Base-by-base conservation (phyloP, 2,113 vertebrate species). In the Dromas ardeola region DNA sequence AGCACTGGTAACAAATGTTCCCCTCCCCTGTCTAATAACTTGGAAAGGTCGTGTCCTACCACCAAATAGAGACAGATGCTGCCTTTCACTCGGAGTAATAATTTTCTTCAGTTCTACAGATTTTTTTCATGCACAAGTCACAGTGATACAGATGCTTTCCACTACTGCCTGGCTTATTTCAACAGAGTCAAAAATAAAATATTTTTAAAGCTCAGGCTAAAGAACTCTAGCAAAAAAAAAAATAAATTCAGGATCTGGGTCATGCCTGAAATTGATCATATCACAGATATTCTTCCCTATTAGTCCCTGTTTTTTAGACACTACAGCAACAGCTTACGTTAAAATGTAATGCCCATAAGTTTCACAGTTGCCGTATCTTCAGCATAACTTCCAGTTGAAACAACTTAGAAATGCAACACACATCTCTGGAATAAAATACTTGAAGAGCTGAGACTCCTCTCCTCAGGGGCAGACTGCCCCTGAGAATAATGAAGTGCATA, bases 31-130 rank as follows among this genome's bases (percentile, higher is more conserved):
- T 50, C 11, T 49, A 18, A 2, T 14, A 8, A 62, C 47, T 29
- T 71, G 56, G 36, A 72, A 63, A 17, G 20, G 17, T 38, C 13
- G 12, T 3, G 13, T 81, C 49, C 21, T 80, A 45, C 17, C 20
- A 59, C 38, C 36, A 47, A n/a, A n/a, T 0, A 69, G n/a, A 49
- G 13, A 20, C 0, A 13, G 4, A 8, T n/a, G 29, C 34, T 50
- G 36, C 29, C 15, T 73, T 45, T 50, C n/a, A 42, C 12, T 69
- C n/a, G 5, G 12, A 79, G 16, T 15, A 38, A 2, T 10, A 13
- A 15, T 15, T 52, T 71, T 55, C 45, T 61, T 49, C 30, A 53
- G 14, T n/a, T 59, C 43, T 34, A 34, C 30, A 40, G 4, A 3
- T 27, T 49, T 45, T 73, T 70, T 56, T 30, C 14, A 30, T 15